Evolutionary conservation across 2,113 vertebrate genomes (phyloP).

Genomic region (Calcarius ornatus): DNA sequence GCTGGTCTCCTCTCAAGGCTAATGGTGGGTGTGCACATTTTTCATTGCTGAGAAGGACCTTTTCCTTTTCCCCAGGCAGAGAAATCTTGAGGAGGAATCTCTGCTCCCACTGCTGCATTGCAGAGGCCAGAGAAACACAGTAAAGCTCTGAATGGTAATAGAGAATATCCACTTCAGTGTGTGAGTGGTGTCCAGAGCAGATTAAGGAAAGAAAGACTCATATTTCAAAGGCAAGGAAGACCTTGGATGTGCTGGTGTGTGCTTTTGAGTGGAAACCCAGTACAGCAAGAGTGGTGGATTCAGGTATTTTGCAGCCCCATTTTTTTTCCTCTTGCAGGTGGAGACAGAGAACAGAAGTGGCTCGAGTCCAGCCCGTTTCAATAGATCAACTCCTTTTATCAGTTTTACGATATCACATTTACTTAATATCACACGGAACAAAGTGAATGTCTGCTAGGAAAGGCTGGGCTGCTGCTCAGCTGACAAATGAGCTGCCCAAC

Average conservation of each 20-base stretch:
- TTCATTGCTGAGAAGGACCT: background rate
- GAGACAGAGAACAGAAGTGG: background rate
- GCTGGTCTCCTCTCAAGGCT: background rate
- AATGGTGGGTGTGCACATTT: fast-evolving
- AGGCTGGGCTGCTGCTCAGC: background rate
- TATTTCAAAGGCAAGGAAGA: background rate
- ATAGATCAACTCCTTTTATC: background rate
- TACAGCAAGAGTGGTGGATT: background rate
- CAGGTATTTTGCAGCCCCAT: background rate
- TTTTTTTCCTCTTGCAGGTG: background rate
- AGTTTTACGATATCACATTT: background rate
- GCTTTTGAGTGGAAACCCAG: background rate
- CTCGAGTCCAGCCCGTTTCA: background rate
- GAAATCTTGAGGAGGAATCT: background rate
- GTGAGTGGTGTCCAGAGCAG: background rate
- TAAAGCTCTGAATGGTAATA: background rate
- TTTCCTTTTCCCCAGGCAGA: background rate
- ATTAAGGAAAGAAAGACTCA: background rate
- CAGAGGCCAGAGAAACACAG: background rate
- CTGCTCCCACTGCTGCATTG: background rate
- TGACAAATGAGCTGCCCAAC: background rate
- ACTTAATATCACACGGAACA: background rate
- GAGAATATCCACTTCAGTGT: background rate
- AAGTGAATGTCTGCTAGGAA: background rate
- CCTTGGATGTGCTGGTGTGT: background rate